Base-by-base conservation (phyloP, 2,797 vertebrate genomes). In the Euthynnus affinis region DNA sequence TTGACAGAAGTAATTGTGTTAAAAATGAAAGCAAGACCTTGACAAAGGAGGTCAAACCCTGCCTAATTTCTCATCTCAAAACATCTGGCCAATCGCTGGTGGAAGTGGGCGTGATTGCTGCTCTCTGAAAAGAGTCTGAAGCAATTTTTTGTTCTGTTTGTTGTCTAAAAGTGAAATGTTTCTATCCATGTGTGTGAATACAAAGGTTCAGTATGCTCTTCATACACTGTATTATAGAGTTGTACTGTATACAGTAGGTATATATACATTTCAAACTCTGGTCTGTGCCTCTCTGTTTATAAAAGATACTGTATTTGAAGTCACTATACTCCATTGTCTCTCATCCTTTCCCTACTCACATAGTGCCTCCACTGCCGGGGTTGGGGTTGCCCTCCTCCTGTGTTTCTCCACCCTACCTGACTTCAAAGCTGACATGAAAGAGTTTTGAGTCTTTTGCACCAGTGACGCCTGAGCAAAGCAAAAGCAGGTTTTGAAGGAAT, bases 391-490 rank as follows among this genome's bases (percentile, higher is more conserved):
- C 73, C 62, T 59, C 76, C 76, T 53, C 53, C 81, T 55, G 64
- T 5, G 78, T 48, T 78, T 59, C 58, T 71, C 56, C 42, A 22
- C 44, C 79, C 51, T 0, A 10, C 59, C 78, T 64, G 22, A 82
- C 82, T 86, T 94, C 89, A 94, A 93, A 92, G 87, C 76, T 71
- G 37, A 82, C 83, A 93, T 89, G 74, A 92, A 87, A 90, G 86
- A 65, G 48, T 77, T 64, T 70, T 4, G 40, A 68, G 74, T 70
- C 63, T 64, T 73, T 53, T 63, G 52, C 48, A 42, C 10, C 57
- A 23, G 9, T 49, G 20, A 52, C 51, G 75, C 55, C 62, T 0
- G 23, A 49, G 51, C 37, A 52, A 37, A 76, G 63, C n/a, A 32
- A 32, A 67, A 46, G 7, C 64, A 25, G 23, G 14, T 71, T 66